These are phyloP conservation scores for Keiferia lycopersicella DNA, from an alignment of 2,888 invertebrate species.

Conservation along the genomic window DNA sequence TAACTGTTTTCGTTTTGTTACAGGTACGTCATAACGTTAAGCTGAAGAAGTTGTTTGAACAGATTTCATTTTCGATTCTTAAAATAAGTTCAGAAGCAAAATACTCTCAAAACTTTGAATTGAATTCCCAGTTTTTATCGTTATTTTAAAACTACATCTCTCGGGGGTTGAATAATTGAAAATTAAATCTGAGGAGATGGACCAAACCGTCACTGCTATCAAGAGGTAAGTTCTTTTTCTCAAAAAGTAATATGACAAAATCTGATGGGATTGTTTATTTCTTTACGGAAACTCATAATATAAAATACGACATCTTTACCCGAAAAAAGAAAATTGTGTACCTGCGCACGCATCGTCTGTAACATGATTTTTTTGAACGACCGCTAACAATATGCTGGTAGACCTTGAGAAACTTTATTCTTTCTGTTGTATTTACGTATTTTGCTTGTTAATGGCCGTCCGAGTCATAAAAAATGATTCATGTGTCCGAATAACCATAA, in stretches of 20 bases:
- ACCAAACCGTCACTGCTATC: neutral
- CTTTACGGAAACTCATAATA: neutral
- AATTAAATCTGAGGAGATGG: neutral
- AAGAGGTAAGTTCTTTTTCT: neutral
- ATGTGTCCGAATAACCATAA: conserved; percentile 58
- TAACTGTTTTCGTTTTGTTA: conserved; percentile 4
- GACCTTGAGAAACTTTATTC: neutral
- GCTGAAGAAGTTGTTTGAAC: neutral
- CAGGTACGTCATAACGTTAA: conserved; percentile 4
- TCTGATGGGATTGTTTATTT: neutral
- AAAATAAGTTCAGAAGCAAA: neutral
- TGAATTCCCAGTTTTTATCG: neutral
- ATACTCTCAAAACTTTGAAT: neutral
- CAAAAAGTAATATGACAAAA: neutral
- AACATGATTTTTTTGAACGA: conserved; percentile 2
- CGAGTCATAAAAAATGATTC: conserved; percentile 54
- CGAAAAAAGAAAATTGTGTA: neutral
- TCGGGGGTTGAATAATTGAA: neutral
- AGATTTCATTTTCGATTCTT: neutral
- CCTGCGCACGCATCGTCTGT: neutral
- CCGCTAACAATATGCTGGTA: neutral
- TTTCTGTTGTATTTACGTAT: conserved; percentile 15
- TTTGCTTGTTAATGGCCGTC: conserved; percentile 22
- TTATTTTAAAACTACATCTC: neutral
- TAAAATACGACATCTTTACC: neutral